Evolutionary conservation across 2,113 vertebrate species (phyloP).

Genomic region (Setophaga coronata): DNA sequence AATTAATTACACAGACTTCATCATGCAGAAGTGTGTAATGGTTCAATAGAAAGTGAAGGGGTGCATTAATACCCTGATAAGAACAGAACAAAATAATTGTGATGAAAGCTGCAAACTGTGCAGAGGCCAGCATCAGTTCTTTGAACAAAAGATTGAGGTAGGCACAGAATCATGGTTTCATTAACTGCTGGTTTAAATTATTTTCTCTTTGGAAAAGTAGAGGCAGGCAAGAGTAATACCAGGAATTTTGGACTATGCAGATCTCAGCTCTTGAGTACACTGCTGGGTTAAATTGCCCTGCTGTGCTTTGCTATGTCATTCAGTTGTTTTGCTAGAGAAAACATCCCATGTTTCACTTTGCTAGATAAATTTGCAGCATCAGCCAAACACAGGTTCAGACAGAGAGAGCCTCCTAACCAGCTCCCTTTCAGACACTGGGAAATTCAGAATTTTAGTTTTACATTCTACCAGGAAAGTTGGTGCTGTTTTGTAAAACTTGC

Average conservation of each 20-base stretch:
- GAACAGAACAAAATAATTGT: not conserved
- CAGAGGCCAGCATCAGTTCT: not conserved
- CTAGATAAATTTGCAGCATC: slow-evolving; percentile 42
- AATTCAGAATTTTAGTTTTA: slow-evolving; percentile 58
- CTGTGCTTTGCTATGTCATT: slow-evolving; percentile 49
- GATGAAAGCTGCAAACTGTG: slow-evolving; percentile 8
- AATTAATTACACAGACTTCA: not conserved
- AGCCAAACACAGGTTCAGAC: slow-evolving; percentile 33
- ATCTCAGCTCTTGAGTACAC: not conserved
- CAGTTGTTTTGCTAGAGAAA: slow-evolving; percentile 53
- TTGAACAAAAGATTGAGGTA: slow-evolving; percentile 45
- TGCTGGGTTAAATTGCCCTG: slow-evolving; percentile 13
- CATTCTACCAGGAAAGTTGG: slow-evolving; percentile 12
- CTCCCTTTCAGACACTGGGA: not conserved
- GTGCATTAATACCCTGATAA: not conserved
- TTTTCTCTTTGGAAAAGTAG: slow-evolving; percentile 40
- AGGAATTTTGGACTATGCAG: slow-evolving; percentile 39
- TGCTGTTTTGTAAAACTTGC: slow-evolving; percentile 21
- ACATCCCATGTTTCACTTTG: slow-evolving; percentile 3
- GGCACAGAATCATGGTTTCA: not conserved
- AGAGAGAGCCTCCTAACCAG: not conserved
- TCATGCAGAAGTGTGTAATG: not conserved
- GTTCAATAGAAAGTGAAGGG: slow-evolving; percentile 15
- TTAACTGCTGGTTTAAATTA: slow-evolving; percentile 26
- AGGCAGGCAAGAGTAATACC: slow-evolving; percentile 51